Base-by-base conservation (phyloP, 2,888 invertebrate species). In the Oscheius myriophilus region DNA sequence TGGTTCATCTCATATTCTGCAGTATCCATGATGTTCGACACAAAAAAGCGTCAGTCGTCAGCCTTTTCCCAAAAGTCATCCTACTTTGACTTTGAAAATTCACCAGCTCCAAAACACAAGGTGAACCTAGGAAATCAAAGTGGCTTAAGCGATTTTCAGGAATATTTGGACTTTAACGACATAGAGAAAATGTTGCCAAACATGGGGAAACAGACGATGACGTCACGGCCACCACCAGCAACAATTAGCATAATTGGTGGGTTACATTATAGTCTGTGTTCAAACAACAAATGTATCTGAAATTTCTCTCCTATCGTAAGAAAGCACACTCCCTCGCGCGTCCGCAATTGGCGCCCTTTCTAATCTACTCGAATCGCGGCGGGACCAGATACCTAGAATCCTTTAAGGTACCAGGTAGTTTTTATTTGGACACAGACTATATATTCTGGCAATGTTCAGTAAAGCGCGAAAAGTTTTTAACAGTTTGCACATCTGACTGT, bases 21-120 rank as follows among this genome's bases (percentile, higher is more conserved):
- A 77, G 77, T 77, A n/a, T 77, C 77, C 0, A 70, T 71, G 67
- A 77, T 77, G 75, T 75, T 77, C 16, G 77, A 77, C 53, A 53
- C 75, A 6, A 71, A 69, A 42, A 77, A 77, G 58, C 39, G 73
- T 12, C 71, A 72, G 39, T 75, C 75, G 0, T 73, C 74, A 9
- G 73, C 75, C 14, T 77, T 75, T 43, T 73, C 72, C 18, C 77
- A 75, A 33, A 69, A 53, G 42, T 75, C 74, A 0, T 72, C 73
- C 0, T 77, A 77, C 26, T 75, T 75, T 59, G 74, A 76, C 52
- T 76, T 76, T 59, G 77, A 77, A 39, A 77, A 77, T 39, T 77
- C 77, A 21, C 77, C 77, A 55, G 65, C 71, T 16, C 77, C 77
- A 58, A 66, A 72, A 55, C 77, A 77, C 67, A 77, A 77, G 71